Evolutionary conservation across 1,140 invertebrate species (phyloP), one percentile per base, ranked within the genome.

Genomic region (Cotesia glomerata): DNA sequence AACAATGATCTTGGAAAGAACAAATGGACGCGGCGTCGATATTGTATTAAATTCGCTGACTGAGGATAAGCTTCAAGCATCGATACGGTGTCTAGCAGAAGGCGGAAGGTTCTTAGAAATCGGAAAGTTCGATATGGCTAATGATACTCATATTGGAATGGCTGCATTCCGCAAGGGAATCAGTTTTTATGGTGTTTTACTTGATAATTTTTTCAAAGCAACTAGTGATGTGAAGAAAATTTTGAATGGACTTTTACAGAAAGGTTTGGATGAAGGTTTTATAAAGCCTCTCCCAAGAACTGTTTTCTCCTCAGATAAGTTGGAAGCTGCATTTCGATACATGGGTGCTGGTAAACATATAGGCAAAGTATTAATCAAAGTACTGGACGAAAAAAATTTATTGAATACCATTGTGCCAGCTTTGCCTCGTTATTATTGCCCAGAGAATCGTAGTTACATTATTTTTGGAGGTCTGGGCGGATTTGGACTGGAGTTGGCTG

Each of bases 131-230:
- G 93, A 94, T 82, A 87, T 93, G 72, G 87, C 86, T 0, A 90
- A 91, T 61, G 91, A 94, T 73, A 91, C 88, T 34, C 80, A 87
- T 26, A 84, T 94, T 26, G 91, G 91, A 82, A 92, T 92, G 90
- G 88, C 94, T 63, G 87, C 93, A 56, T 96, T 98, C 86, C 86
- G 92, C 51, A 93, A 92, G 66, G 96, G 96, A 81, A 91, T 93
- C 5, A 94, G 93, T 80, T 93, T 94, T 83, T 91, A 94, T 78
- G 93, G 93, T 51, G 88, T 95, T 66, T 84, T 93, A 70, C 79
- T 95, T 49, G 93, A 94, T 79, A 88, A 89, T 36, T 67, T 94
- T 4, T 91, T 93, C 79, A 82, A 75, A 26, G 79, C 82, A 59
- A 51, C 80, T 65, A 49, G 82, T 74, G 76, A 73, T 74, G 72